Conservation (phyloP, 2,888 invertebrate species). For the Tolmerus cingulatus region DNA sequence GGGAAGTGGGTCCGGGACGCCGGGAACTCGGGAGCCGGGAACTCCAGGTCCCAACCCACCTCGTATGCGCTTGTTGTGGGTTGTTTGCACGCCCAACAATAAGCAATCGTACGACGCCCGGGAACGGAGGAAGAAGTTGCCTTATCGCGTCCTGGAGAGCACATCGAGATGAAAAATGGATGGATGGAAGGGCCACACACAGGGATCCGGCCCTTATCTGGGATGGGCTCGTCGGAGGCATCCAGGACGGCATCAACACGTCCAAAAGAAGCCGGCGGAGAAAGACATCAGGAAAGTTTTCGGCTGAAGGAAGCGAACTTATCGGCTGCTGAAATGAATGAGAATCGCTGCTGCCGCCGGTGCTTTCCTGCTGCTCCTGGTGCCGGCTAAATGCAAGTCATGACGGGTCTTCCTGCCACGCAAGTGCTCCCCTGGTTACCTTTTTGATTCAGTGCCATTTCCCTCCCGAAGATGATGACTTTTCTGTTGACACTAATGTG, state of each 20-base stretch:
- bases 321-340: slow-evolving; percentile 38
- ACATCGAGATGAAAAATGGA: slow-evolving; percentile 46
- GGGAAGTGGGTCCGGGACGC: neutral
- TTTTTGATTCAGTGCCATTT: slow-evolving; percentile 44
- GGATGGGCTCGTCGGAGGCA: slow-evolving; percentile 13
- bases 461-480: slow-evolving; percentile 38
- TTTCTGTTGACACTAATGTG: slow-evolving; percentile 37
- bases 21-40: too few relatives aligned
- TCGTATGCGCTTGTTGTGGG: neutral
- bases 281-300: slow-evolving; percentile 38
- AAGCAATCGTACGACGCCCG: slow-evolving; percentile 35
- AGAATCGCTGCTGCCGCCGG: slow-evolving; percentile 1
- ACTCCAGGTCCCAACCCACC: neutral
- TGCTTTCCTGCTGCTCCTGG: neutral
- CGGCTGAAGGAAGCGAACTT: slow-evolving; percentile 25
- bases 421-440: slow-evolving; percentile 32
- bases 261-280: slow-evolving; percentile 26
- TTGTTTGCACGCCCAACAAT: slow-evolving; percentile 45
- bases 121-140: slow-evolving; percentile 24
- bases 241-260: slow-evolving; percentile 33
- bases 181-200: slow-evolving; percentile 43
- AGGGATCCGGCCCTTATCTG: slow-evolving; percentile 41
- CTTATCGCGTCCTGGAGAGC: slow-evolving; percentile 46
- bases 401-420: slow-evolving; percentile 9
- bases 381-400: slow-evolving; percentile 42